Base-by-base conservation (phyloP, 2,797 vertebrate genomes). In the Chloroceryle inda region DNA sequence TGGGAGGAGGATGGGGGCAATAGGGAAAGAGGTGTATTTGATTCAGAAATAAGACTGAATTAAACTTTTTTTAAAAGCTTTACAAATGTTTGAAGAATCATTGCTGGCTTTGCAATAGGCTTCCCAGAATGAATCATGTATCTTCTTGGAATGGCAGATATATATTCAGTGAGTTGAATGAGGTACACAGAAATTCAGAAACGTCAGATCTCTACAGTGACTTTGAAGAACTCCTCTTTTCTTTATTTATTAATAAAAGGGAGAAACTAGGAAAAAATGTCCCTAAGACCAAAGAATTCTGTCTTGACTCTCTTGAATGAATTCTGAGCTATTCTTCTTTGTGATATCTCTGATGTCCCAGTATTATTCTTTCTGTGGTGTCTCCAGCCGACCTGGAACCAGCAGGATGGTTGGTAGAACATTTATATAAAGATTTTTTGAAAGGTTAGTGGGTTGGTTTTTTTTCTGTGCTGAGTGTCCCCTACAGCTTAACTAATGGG, bases 401-500 rank as follows among this genome's bases (percentile, higher is more conserved):
- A 95, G 93, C 85, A 93, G 94, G 95, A 85, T 88, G 63, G 88
- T 95, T 95, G 93, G 77, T 64, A 52, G 85, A 88, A 87, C 91
- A 42, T 95, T 95, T 94, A 88, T 96, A 71, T 85, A 87, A 95
- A 94, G 89, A 79, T 76, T 90, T 95, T 95, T 93, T 71, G 50
- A 96, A 96, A 95, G 88, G 63, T 86, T 94, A 79, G 79, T 71
- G 86, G 88, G 87, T 52, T 42, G 87, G 49, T 42, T 63, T 79
- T 81, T 88, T 90, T 95, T 49, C 66, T 87, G 55, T 77, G 52
- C 69, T 42, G 72, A 67, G 82, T 93, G 88, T 94, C 92, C 91
- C 92, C 95, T 94, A 58, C 89, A 95, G 95, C 76, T 94, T 94
- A 52, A 85, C 95, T 97, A 95, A 95, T 90, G 69, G 92, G 83